phyloP scores from a whole-genome alignment of 2,113 vertebrate species.

The Dromas ardeola region DNA sequence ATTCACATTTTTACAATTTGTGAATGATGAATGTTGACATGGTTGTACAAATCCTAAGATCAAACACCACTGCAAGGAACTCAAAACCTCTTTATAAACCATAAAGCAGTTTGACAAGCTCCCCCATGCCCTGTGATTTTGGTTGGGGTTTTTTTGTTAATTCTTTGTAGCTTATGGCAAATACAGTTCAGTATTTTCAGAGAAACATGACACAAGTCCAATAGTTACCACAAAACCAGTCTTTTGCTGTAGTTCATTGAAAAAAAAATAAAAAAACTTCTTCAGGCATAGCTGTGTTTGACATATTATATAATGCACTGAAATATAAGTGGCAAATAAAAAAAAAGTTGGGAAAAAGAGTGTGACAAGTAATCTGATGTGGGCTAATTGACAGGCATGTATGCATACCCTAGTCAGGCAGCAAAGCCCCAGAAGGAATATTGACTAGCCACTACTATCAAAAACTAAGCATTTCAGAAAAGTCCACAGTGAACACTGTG shows the following conservation, averaged over 20 bases:
- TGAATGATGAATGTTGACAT: neutral
- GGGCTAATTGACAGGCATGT: accelerated
- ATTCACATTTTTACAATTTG: neutral
- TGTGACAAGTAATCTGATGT: neutral
- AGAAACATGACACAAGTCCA: neutral
- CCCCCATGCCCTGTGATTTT: neutral
- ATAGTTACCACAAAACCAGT: neutral
- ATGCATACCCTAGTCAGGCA: neutral
- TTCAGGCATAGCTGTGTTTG: neutral
- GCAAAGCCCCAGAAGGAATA: neutral
- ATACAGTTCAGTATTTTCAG: neutral
- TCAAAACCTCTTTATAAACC: neutral
- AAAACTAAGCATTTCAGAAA: neutral
- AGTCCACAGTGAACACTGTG: neutral
- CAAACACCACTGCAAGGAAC: neutral
- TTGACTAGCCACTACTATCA: neutral
- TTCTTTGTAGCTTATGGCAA: neutral
- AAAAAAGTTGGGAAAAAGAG: accelerated
- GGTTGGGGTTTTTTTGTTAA: neutral
- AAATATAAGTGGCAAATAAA: neutral
- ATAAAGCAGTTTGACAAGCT: neutral
- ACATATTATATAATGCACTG: neutral
- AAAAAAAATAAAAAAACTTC: neutral
- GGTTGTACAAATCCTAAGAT: neutral
- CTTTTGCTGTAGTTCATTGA: neutral